phyloP scores from a whole-genome alignment of 2,113 vertebrate species.

The Herpetotheres cachinnans region DNA sequence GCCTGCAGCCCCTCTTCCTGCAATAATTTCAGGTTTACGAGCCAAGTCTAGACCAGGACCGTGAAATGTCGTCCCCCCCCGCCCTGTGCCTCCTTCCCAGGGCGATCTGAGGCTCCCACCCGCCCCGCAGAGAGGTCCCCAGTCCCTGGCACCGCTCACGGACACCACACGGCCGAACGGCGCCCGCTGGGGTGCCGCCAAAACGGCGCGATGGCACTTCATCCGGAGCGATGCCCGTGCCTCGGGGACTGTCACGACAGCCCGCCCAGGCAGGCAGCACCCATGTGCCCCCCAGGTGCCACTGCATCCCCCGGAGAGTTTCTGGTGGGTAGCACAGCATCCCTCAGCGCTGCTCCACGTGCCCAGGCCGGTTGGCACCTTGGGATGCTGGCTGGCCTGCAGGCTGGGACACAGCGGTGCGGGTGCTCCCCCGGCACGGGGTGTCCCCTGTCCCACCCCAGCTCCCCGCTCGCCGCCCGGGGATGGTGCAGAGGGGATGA shows the following conservation, averaged over 20 bases:
- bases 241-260: background rate
- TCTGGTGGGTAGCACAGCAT: background rate
- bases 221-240: rapidly evolving
- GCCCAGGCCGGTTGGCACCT: rapidly evolving
- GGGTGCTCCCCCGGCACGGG: background rate
- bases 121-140: background rate
- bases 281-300: rapidly evolving
- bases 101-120: too few relatives aligned
- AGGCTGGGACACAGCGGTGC: rapidly evolving
- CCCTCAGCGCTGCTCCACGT: rapidly evolving
- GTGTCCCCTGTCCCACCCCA: background rate
- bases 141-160: rapidly evolving
- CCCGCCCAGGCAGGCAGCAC: background rate
- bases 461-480: background rate
- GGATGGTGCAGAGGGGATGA: background rate
- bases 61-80: rapidly evolving
- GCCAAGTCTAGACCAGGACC: background rate
- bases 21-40: rapidly evolving
- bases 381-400: too few relatives aligned
- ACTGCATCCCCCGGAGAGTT: background rate
- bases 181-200: rapidly evolving
- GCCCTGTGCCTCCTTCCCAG: rapidly evolving
- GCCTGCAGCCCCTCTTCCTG: background rate
- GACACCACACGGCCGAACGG: rapidly evolving
- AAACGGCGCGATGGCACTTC: rapidly evolving